Conservation (phyloP, 1,140 invertebrate genomes). For the Halictus rubicundus region DNA sequence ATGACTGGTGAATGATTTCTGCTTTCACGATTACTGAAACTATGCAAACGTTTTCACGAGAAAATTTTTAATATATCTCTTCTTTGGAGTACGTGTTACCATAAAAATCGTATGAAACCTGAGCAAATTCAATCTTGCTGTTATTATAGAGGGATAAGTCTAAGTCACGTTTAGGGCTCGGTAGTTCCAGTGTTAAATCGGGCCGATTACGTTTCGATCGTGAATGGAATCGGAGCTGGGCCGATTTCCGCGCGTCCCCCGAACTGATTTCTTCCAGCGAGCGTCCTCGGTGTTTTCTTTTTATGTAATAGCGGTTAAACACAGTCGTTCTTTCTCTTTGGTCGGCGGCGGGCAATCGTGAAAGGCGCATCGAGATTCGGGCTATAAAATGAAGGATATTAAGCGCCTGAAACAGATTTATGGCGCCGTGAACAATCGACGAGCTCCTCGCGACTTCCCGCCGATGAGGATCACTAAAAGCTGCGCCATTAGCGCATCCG, state of each 20-base stretch:
- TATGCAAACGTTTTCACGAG: too few species aligned
- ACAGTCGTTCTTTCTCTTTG: slow-evolving; percentile 6
- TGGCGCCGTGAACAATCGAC: slow-evolving; percentile 39
- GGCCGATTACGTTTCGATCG: background rate
- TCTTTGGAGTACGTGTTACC: too few species aligned
- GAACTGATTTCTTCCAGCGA: background rate
- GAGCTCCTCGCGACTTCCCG: background rate
- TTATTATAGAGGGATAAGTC: too few species aligned
- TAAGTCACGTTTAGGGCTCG: too few species aligned
- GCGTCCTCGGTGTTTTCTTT: too few species aligned
- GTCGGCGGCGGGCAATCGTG: slow-evolving; percentile 7
- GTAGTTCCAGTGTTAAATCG: too few species aligned
- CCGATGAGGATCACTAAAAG: background rate
- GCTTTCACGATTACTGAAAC: too few species aligned
- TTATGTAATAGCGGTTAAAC: background rate
- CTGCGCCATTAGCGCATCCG: background rate
- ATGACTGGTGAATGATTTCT: too few species aligned
- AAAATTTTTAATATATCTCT: too few species aligned
- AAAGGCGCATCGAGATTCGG: slow-evolving; percentile 34
- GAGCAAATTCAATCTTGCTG: too few species aligned
- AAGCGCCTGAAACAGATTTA: slow-evolving; percentile 47
- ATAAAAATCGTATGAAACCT: too few species aligned
- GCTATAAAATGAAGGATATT: slow-evolving; percentile 45
- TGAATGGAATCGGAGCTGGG: background rate
- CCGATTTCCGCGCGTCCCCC: background rate